A percentile compares a stretch with the other conserved stretches of the same genome.
Conservation (phyloP, 1,140 invertebrate species). For the Solenopsis fugax region DNA sequence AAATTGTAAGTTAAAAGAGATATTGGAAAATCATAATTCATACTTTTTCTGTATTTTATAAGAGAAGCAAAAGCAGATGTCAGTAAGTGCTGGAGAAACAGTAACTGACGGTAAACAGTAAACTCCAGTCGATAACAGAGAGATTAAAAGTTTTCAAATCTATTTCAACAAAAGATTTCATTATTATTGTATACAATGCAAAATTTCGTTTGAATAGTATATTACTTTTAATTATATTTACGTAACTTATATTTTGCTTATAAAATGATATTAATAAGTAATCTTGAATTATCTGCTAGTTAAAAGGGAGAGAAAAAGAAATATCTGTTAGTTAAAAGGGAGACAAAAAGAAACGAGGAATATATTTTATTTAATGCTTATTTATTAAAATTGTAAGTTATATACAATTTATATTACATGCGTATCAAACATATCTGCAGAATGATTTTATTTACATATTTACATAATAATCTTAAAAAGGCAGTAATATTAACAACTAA, state of each 20-base stretch:
- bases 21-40: not conserved
- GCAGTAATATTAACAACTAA: not conserved
- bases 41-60: not conserved
- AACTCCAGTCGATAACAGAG: not conserved
- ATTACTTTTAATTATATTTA: not conserved
- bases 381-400: constrained; percentile 31
- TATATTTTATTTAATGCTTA: not conserved
- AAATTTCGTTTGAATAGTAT: too few species aligned
- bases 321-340: not conserved
- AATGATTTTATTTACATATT: constrained; percentile 19
- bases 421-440: constrained; percentile 16
- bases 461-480: constrained; percentile 32
- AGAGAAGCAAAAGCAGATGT: not conserved
- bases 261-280: not conserved
- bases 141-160: too few species aligned
- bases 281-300: not conserved
- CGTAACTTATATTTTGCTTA: not conserved
- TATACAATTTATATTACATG: constrained; percentile 22
- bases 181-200: too few species aligned
- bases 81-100: not conserved
- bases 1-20: not conserved
- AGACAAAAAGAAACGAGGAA: not conserved
- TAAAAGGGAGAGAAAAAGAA: not conserved
- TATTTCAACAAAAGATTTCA: too few species aligned
- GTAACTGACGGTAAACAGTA: not conserved